phyloP scores from a whole-genome alignment of 1,140 invertebrate genomes.

The Drosophila pandora region DNA sequence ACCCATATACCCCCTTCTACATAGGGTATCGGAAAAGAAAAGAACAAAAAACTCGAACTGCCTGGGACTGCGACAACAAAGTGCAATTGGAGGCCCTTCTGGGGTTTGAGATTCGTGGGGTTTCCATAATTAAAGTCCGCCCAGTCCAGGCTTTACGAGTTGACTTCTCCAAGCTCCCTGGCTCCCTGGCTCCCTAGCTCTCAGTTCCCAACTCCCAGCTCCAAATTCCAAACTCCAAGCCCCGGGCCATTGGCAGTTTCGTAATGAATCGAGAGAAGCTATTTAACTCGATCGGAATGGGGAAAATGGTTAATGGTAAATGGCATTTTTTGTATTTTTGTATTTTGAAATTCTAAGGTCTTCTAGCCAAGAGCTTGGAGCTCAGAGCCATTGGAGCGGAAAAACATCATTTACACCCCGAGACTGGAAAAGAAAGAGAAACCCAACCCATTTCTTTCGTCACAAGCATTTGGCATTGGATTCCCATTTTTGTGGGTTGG shows the following conservation, averaged over 20 bases:
- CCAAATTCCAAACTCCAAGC: not conserved
- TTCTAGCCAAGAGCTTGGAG: not conserved
- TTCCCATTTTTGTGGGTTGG: conserved; percentile 7
- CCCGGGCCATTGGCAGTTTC: conserved; percentile 23
- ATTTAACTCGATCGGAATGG: conserved; percentile 24
- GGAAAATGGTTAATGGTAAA: conserved; percentile 3
- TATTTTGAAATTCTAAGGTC: not conserved
- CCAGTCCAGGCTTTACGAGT: not conserved
- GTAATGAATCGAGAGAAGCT: conserved; percentile 26
- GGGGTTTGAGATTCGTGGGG: conserved; percentile 25
- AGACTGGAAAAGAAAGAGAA: not conserved
- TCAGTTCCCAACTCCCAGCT: not conserved
- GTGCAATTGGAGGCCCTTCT: conserved; percentile 10
- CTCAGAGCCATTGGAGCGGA: conserved; percentile 42
- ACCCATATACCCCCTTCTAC: not conserved
- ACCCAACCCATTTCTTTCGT: conserved; percentile 18
- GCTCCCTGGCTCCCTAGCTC: not conserved
- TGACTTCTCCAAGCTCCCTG: not conserved
- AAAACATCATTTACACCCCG: conserved; percentile 58
- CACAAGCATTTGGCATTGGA: conserved; percentile 29
- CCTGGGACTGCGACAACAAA: conserved; percentile 2
- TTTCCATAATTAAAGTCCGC: conserved; percentile 41
- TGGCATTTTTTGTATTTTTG: not conserved
- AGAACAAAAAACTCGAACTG: too few relatives aligned
- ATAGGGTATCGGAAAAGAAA: conserved; percentile 6